Conservation (phyloP, 2,888 invertebrate genomes). For the Sicus ferrugineus region DNA sequence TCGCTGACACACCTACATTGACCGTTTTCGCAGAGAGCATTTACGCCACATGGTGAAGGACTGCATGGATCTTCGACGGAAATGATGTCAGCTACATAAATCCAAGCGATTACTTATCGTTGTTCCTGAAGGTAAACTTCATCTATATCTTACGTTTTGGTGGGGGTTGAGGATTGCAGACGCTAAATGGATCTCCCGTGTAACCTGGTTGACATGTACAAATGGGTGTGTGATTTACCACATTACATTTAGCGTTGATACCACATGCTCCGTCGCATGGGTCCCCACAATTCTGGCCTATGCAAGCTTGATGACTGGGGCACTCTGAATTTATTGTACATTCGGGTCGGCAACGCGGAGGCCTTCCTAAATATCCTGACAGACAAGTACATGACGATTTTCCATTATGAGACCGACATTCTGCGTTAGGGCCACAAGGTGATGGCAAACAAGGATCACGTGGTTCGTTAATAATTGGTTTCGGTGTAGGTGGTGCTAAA, state of each 20-base stretch:
- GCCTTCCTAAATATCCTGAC: constrained; percentile 75
- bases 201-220: constrained; percentile 72
- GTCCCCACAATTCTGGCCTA: constrained; percentile 77
- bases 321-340: constrained; percentile 79
- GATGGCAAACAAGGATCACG: constrained; percentile 74
- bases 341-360: constrained; percentile 80
- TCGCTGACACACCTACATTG: constrained; percentile 73
- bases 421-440: constrained; percentile 81
- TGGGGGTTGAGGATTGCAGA: constrained; percentile 67
- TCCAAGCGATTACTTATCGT: neutral
- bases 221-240: constrained; percentile 74
- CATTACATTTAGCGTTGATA: constrained; percentile 70
- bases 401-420: constrained; percentile 68
- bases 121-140: neutral
- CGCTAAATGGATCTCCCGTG: constrained; percentile 72
- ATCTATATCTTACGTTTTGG: constrained; percentile 55
- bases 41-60: constrained; percentile 77
- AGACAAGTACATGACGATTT: constrained; percentile 74
- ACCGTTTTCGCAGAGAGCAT: constrained; percentile 73
- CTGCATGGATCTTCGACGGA: constrained; percentile 69
- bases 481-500: constrained; percentile 45
- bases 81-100: constrained; percentile 45
- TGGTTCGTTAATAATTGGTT: constrained; percentile 52
- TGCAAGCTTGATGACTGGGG: constrained; percentile 74
- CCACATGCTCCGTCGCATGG: constrained; percentile 75